Evolutionary conservation across 2,113 vertebrate genomes (phyloP).

Genomic region (Zosterops borbonicus): DNA sequence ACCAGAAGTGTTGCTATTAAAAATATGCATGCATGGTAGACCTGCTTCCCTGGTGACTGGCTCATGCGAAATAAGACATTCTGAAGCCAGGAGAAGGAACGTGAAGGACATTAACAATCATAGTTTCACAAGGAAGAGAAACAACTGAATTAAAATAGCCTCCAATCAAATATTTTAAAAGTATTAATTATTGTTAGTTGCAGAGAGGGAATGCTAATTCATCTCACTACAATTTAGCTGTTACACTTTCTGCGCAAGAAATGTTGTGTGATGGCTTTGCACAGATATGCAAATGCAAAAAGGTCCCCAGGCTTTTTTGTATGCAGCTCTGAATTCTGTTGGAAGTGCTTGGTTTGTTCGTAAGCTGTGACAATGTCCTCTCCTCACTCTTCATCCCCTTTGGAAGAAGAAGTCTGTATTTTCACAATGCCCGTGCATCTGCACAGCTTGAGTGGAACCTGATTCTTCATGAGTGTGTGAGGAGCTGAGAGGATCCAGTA

Average conservation of each 20-base stretch:
- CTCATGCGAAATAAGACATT: not conserved
- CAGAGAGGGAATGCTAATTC: rapidly evolving
- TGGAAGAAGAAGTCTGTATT: not conserved
- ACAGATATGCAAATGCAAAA: not conserved
- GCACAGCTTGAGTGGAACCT: not conserved
- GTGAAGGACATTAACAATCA: not conserved
- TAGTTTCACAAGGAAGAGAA: not conserved
- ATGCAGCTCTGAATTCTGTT: not conserved
- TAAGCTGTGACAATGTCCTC: not conserved
- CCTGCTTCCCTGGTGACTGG: not conserved
- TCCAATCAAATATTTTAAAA: not conserved
- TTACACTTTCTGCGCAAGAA: not conserved
- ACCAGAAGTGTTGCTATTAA: not conserved
- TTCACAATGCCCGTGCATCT: not conserved
- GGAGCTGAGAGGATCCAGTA: not conserved
- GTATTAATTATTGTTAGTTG: not conserved
- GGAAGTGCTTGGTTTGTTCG: not conserved
- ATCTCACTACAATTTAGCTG: not conserved
- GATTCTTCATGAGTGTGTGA: not conserved
- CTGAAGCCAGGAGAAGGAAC: not conserved
- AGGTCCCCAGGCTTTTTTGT: not conserved
- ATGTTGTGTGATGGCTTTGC: not conserved
- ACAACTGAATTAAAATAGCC: not conserved
- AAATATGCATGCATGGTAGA: not conserved
- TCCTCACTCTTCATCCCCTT: rapidly evolving